Evolutionary conservation across 2,888 invertebrate genomes (phyloP).

Genomic region (Nomada fabriciana): DNA sequence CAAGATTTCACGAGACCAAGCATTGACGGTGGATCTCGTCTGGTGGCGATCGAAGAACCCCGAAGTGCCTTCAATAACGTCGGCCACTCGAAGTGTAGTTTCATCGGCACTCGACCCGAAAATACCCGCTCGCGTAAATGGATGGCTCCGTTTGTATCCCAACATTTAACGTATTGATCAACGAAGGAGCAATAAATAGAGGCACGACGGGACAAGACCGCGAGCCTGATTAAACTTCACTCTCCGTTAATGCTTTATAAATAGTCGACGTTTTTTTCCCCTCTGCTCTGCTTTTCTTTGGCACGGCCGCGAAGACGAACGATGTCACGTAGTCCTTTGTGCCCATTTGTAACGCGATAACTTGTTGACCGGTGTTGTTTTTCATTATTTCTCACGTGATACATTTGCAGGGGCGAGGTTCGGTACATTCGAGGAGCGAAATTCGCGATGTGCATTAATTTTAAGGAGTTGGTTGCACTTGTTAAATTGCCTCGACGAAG

Average conservation of each 20-base stretch:
- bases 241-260: conserved; percentile 76
- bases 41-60: conserved; percentile 12
- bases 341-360: background rate
- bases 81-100: conserved; percentile 45
- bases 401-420: too few species aligned
- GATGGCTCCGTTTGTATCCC: conserved; percentile 60
- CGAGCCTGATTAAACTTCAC: conserved; percentile 76
- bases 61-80: conserved; percentile 59
- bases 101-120: conserved; percentile 63
- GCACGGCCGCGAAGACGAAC: conserved; percentile 38
- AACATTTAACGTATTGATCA: conserved; percentile 77
- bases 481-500: too few species aligned
- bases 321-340: conserved; percentile 28
- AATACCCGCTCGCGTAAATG: conserved; percentile 53
- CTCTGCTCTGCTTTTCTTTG: conserved; percentile 23
- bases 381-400: background rate
- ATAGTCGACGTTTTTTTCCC: conserved; percentile 58
- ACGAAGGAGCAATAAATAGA: conserved; percentile 73
- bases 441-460: background rate
- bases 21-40: background rate
- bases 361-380: conserved; percentile 4
- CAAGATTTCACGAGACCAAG: background rate
- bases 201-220: conserved; percentile 56
- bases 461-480: too few species aligned
- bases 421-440: background rate